Base-by-base conservation (phyloP, 2,888 invertebrate species). In the Tortricodes alternella region DNA sequence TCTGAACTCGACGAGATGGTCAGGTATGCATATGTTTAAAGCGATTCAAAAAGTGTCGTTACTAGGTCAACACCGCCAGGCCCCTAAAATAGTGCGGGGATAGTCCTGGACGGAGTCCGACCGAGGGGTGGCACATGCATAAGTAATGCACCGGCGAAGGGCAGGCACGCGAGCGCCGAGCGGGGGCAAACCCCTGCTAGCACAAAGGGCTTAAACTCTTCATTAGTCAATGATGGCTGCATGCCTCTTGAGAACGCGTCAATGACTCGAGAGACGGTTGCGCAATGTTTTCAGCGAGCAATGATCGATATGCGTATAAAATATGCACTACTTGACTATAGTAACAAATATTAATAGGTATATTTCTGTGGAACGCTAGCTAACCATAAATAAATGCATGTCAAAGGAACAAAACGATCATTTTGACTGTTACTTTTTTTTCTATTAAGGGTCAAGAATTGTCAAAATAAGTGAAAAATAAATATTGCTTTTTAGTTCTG, bases 101-200 rank as follows among this genome's bases (percentile, higher is more conserved):
- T 46, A 43, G 50, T 52, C 41, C 58, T 46, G 62, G 49, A 60
- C 56, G 59, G 37, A 67, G 68, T 73, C 73, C 66, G 64, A 34
- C 11, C 67, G 66, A 70, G 56, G 46, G 39, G 50, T 13, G 73
- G 74, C 71, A 78, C 83, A 89, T 90, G 83, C 88, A 90, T 89
- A 87, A 89, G 85, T 89, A 88, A 89, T 89, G 84, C 85, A 83
- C 67, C 68, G 74, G 76, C 76, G 84, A 82, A 86, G 87, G 86
- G 85, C 82, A 82, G 74, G 77, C 81, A 78, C 89, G 88, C 89
- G 88, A 88, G 83, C 88, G 79, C 74, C 72, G 70, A 66, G 70
- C 66, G 67, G 74, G 71, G 72, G 61, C 76, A 71, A 76, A 74
- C 79, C 76, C 75, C 71, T 68, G 65, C 67, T 62, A 71, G 70